Evolutionary conservation across 2,113 vertebrate species (phyloP).

Genomic region (Tympanuchus pallidicinctus): DNA sequence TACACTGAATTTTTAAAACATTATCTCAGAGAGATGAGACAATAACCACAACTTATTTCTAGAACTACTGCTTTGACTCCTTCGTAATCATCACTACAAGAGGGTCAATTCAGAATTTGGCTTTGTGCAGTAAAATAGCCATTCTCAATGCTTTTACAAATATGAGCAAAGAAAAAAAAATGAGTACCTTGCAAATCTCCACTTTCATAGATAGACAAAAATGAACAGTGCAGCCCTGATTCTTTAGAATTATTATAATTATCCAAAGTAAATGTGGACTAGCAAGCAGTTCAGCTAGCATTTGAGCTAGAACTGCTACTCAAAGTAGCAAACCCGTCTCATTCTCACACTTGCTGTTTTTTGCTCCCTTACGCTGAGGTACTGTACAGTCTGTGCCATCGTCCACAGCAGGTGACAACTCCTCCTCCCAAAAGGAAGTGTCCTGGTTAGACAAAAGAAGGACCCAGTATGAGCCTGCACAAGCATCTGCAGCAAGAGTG

Average conservation of each 20-base stretch:
- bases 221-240: too few species aligned
- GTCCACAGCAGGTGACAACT: background rate
- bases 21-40: background rate
- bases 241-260: background rate
- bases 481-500: background rate
- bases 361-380: background rate
- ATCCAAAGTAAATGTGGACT: background rate
- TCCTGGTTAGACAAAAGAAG: background rate
- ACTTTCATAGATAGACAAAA: background rate
- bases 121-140: background rate
- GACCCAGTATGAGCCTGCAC: background rate
- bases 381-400: background rate
- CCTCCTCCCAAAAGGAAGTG: background rate
- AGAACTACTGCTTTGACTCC: background rate
- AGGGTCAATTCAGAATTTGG: background rate
- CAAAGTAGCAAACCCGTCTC: background rate
- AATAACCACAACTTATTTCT: background rate
- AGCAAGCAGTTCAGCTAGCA: background rate
- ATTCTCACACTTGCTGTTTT: background rate
- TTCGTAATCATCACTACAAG: background rate
- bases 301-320: background rate
- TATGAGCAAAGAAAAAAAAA: background rate
- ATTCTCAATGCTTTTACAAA: background rate
- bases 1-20: background rate
- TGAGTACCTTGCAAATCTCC: background rate